These are phyloP conservation scores for Melanostigma gelatinosum DNA, from an alignment of 2,113 vertebrate species.

Conservation along the genomic window DNA sequence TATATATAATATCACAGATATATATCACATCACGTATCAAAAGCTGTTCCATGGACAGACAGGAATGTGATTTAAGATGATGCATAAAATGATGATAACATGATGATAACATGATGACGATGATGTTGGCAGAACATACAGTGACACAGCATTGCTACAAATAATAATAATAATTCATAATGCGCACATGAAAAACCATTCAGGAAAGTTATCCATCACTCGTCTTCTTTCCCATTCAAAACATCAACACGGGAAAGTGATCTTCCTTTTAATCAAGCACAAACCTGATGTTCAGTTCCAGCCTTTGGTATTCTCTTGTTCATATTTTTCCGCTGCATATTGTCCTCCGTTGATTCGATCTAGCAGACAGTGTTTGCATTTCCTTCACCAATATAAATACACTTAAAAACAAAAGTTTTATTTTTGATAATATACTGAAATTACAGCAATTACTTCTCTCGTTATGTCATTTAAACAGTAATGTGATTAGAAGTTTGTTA, in stretches of 20 bases:
- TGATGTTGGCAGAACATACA: not conserved
- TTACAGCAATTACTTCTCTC: not conserved
- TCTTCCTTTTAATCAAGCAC: slow-evolving; percentile 45
- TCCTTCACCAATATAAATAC: slow-evolving; percentile 4
- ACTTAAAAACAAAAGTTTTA: not conserved
- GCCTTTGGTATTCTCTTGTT: not conserved
- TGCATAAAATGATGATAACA: too few species aligned
- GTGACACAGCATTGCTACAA: not conserved
- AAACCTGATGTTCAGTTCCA: slow-evolving; percentile 19
- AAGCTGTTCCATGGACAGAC: not conserved
- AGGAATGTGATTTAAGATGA: slow-evolving; percentile 7
- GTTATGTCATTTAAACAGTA: not conserved
- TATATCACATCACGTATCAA: not conserved
- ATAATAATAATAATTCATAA: slow-evolving; percentile 12
- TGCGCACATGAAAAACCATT: slow-evolving; percentile 14
- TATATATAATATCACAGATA: too few species aligned
- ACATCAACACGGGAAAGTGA: slow-evolving; percentile 56
- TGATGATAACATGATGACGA: not conserved
- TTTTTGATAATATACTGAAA: not conserved
- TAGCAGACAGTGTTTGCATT: slow-evolving; percentile 15
- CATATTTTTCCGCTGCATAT: slow-evolving; percentile 36
- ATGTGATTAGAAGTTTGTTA: slow-evolving; percentile 5
- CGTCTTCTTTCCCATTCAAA: slow-evolving; percentile 19
- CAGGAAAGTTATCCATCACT: slow-evolving; percentile 15
- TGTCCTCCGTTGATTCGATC: slow-evolving; percentile 34